phyloP scores from a whole-genome alignment of 2,797 vertebrate genomes.

The Acanthurus leucopareius region DNA sequence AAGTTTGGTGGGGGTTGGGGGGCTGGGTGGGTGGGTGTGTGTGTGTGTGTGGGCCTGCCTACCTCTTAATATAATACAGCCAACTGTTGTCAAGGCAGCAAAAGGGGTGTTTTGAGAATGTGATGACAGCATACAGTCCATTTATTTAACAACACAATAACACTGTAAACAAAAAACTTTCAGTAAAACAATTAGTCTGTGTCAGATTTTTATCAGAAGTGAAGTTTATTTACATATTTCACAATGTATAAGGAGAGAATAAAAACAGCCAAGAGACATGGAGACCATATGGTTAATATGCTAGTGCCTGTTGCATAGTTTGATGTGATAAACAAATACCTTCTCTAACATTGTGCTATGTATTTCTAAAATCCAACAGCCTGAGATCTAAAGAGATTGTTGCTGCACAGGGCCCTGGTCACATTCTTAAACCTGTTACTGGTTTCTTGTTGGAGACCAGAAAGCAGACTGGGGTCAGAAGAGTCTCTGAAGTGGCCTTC shows the following conservation, averaged over 20 bases:
- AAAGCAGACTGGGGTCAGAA: background rate
- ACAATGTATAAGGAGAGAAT: slow-evolving; percentile 31
- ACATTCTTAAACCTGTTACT: background rate
- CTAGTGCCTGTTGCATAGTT: slow-evolving; percentile 67
- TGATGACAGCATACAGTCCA: background rate
- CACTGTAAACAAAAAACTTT: background rate
- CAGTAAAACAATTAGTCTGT: background rate
- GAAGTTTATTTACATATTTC: slow-evolving; percentile 71
- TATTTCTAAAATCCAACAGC: background rate
- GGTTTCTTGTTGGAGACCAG: background rate
- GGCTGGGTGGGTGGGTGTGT: too few relatives aligned
- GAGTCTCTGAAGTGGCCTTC: too few relatives aligned
- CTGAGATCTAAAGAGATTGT: background rate
- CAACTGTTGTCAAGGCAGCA: background rate
- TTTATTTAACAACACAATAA: background rate
- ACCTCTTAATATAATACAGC: background rate
- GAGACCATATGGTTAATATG: slow-evolving; percentile 7
- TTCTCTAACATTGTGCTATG: slow-evolving; percentile 29
- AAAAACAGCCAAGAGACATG: slow-evolving; percentile 11
- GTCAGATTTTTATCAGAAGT: slow-evolving; percentile 52
- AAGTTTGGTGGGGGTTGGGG: too few relatives aligned
- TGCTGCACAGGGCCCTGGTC: background rate
- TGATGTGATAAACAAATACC: slow-evolving; percentile 18
- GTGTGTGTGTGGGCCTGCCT: too few relatives aligned
- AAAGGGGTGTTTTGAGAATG: background rate